Evolutionary conservation across 2,113 vertebrate genomes (phyloP).

Genomic region (Dissostichus mawsoni): DNA sequence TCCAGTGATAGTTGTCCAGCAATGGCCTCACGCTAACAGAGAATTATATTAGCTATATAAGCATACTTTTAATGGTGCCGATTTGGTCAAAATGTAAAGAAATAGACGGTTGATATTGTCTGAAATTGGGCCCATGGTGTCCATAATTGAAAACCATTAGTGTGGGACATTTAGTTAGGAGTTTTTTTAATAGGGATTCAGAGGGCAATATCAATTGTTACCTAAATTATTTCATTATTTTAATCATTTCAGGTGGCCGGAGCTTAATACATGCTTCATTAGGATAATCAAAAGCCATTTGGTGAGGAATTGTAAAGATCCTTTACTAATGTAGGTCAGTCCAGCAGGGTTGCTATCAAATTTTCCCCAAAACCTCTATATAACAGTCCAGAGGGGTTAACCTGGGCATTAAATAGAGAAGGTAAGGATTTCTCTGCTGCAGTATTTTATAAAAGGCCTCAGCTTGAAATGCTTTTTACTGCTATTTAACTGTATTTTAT

Average conservation of each 20-base stretch:
- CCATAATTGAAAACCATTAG: neutral
- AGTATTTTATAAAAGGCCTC: neutral
- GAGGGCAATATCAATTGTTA: neutral
- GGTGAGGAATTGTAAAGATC: neutral
- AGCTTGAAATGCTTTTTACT: neutral
- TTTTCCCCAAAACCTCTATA: neutral
- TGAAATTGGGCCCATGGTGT: neutral
- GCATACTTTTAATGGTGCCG: neutral
- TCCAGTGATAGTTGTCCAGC: neutral
- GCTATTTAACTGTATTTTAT: no score
- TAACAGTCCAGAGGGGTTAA: neutral
- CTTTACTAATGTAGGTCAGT: constrained; percentile 14
- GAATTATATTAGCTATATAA: neutral
- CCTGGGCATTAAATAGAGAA: neutral
- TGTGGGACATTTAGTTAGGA: neutral
- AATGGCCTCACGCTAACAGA: neutral
- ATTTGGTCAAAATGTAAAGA: neutral
- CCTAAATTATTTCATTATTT: neutral
- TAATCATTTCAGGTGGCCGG: constrained; percentile 2
- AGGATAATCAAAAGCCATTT: constrained; percentile 3
- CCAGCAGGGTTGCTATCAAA: constrained; percentile 21
- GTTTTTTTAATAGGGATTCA: neutral
- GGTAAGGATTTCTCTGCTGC: neutral
- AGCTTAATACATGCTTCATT: constrained; percentile 9
- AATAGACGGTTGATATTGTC: no score